Evolutionary conservation across 1,140 invertebrate genomes (phyloP), one percentile per base, ranked within the genome.

Genomic region (Drosophila fuyamai): DNA sequence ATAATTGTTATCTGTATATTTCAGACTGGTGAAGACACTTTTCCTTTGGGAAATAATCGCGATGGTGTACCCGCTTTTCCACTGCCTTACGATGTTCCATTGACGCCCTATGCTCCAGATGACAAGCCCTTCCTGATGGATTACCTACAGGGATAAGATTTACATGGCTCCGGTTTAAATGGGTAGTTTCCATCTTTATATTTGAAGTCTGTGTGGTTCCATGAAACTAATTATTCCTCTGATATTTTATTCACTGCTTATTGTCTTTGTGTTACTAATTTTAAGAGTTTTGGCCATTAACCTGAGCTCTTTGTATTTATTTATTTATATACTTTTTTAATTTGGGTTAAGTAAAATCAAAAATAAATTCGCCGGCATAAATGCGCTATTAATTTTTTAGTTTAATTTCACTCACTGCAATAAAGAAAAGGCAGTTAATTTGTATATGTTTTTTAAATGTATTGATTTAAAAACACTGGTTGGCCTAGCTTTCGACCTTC

Each of bases 71-170:
- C 93, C 14, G 62, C 93, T 55, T 96, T 97, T 90, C 95, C 95
- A 3, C 84, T 97, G 70, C 96, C 97, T n/a, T 97, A 96, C 90
- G 97, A 97, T 93, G 84, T 97, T 5, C 97, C 97, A 5, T 90
- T 96, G 35, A 94, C 93, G 1, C 94, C 94, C 3, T 97, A 97
- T 90, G 92, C 83, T 5, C 79, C 85, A 1, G 89, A 91, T 65
- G 96, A 97, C 93, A 93, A 93, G 62, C 95, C 95, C 3, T 96
- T 95, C 90, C 48, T 92, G 5, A 92, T 92, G 90, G 90, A 92
- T 76, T 92, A 91, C 63, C 56, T 92, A 13, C 85, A 83, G 14
- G 63, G 82, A 7, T 85, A 9, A 76, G 1, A 6, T 23, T 43
- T n/a, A 4, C 18, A 57, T 35, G 29, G 7, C 29, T 8, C 6